These are phyloP conservation scores for Tinea semifulvella DNA, from an alignment of 2,888 invertebrate species.

Conservation along the genomic window DNA sequence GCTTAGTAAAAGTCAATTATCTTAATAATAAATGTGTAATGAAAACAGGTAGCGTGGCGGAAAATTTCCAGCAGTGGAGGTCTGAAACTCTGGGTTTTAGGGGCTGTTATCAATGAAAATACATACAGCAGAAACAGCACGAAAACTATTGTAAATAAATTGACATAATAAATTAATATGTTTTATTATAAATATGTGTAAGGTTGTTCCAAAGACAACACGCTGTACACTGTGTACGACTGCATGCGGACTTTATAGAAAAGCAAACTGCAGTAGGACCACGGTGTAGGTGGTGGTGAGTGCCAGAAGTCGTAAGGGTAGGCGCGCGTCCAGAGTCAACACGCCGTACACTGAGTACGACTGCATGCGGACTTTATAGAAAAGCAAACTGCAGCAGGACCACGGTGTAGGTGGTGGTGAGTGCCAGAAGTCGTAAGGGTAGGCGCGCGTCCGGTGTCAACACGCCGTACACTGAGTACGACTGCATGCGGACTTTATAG, in stretches of 20 bases:
- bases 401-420: constrained; percentile 17
- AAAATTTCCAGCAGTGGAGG: no score
- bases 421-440: constrained; percentile 9
- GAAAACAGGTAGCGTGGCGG: no score
- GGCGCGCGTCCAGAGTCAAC: not conserved
- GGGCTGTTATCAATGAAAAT: no score
- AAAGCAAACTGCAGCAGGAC: constrained; percentile 18
- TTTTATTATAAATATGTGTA: no score
- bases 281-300: constrained; percentile 8
- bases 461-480: constrained; percentile 12
- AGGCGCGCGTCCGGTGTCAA: constrained; percentile 12
- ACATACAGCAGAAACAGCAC: no score
- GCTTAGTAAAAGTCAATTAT: no score
- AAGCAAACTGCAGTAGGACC: constrained; percentile 8
- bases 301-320: not conserved
- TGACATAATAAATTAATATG: no score
- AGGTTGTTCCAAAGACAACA: not conserved
- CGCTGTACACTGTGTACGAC: not conserved
- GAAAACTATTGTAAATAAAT: no score
- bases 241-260: not conserved
- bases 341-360: constrained; percentile 3
- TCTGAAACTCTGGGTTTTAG: no score
- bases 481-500: not conserved
- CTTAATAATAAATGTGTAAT: no score
- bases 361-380: constrained; percentile 8